These are phyloP conservation scores for Rissa tridactyla DNA, from an alignment of 2,113 vertebrate species.

Conservation along the genomic window DNA sequence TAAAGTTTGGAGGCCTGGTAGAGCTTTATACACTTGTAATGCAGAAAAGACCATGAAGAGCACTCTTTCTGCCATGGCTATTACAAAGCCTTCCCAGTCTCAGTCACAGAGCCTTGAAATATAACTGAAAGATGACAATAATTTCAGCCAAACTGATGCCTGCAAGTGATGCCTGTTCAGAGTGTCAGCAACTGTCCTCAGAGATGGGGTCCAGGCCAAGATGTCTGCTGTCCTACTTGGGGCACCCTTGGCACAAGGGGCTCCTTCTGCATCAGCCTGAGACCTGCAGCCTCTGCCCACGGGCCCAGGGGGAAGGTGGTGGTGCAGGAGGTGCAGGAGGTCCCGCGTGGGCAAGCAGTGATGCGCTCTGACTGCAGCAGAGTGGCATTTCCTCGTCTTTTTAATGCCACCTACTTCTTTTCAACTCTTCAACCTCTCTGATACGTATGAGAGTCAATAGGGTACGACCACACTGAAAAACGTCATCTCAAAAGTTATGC, in stretches of 20 bases:
- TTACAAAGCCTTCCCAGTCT: background rate
- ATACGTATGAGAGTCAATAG: background rate
- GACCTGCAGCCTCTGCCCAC: background rate
- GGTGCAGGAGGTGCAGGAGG: background rate
- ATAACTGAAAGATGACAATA: background rate
- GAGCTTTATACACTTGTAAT: background rate
- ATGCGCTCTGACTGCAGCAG: background rate
- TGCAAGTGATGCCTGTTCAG: background rate
- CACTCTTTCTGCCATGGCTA: background rate
- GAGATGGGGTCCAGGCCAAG: background rate
- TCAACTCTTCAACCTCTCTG: background rate
- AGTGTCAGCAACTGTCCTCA: background rate
- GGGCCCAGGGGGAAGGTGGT: background rate
- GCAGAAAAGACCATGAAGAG: background rate
- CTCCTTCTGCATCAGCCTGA: background rate
- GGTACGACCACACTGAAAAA: background rate
- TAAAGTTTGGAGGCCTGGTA: background rate
- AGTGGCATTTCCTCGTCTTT: background rate
- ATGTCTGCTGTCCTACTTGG: background rate
- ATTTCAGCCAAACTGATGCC: background rate
- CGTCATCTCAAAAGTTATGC: background rate
- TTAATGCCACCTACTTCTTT: background rate
- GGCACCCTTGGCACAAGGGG: background rate
- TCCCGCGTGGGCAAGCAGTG: background rate
- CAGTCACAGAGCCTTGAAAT: background rate